Evolutionary conservation across 2,113 vertebrate genomes (phyloP).

Genomic region (Opisthocomus hoazin): DNA sequence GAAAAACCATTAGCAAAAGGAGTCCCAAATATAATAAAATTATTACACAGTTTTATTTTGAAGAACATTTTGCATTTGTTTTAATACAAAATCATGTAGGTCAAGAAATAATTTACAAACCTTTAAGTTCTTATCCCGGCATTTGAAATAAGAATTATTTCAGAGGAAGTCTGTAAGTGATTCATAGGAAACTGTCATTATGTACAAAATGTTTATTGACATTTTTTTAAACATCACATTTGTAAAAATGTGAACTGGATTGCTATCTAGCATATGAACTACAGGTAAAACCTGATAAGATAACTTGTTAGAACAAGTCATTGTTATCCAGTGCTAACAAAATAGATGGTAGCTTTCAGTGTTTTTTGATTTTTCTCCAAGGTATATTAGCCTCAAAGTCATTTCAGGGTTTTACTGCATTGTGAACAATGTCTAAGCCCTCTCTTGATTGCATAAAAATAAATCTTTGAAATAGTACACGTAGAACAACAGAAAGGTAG

Average conservation of each 20-base stretch:
- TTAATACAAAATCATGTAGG: conserved; percentile 78
- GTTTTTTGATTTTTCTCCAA: conserved; percentile 19
- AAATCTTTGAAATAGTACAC: conserved; percentile 63
- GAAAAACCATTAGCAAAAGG: conserved; percentile 3
- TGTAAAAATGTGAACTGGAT: conserved; percentile 70
- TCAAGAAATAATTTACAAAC: conserved; percentile 83
- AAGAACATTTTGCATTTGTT: conserved; percentile 75
- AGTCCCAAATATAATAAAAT: conserved; percentile 63
- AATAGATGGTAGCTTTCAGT: conserved; percentile 61
- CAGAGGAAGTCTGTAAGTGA: conserved; percentile 76
- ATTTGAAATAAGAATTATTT: conserved; percentile 77
- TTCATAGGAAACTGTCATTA: conserved; percentile 74
- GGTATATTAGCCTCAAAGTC: conserved; percentile 47
- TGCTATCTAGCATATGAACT: conserved; percentile 68
- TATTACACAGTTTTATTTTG: conserved; percentile 74
- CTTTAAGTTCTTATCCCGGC: conserved; percentile 72
- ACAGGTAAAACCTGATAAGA: conserved; percentile 71
- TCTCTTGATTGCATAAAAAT: conserved; percentile 71
- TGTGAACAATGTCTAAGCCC: conserved; percentile 67
- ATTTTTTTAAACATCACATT: conserved; percentile 68
- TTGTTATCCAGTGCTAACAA: conserved; percentile 62
- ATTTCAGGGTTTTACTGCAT: conserved; percentile 48
- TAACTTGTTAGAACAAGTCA: conserved; percentile 54
- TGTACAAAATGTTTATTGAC: conserved; percentile 75
- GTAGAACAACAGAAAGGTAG: conserved; percentile 46